A percentile compares a stretch with the other conserved stretches of the same genome.
phyloP scores from a whole-genome alignment of 2,888 invertebrate genomes.

The Drosophila paracracens region DNA sequence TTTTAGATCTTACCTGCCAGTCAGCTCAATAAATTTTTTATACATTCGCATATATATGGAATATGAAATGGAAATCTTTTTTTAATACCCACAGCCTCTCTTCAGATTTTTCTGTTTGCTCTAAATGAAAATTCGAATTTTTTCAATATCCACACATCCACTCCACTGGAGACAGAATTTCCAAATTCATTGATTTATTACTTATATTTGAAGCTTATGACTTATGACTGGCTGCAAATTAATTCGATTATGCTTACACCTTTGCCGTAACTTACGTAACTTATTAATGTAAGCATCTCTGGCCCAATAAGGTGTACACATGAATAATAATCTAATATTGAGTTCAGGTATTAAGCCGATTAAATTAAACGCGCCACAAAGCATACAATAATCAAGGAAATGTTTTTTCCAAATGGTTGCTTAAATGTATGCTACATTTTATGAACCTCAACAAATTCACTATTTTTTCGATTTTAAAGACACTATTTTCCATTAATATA shows the following conservation, averaged over 20 bases:
- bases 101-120: background rate
- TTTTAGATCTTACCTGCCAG: background rate
- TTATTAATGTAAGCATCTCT: background rate
- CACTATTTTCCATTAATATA: background rate
- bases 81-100: background rate
- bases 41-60: background rate
- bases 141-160: background rate
- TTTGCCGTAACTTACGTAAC: background rate
- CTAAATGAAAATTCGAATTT: background rate
- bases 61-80: background rate
- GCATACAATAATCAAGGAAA: background rate
- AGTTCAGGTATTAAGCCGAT: background rate
- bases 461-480: background rate
- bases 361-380: background rate
- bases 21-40: background rate
- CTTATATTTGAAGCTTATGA: background rate
- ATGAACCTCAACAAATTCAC: background rate
- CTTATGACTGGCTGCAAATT: background rate
- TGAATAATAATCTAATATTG: background rate
- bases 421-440: slow-evolving; percentile 50
- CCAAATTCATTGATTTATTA: background rate
- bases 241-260: background rate
- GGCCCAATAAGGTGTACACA: background rate
- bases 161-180: background rate
- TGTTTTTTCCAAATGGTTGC: slow-evolving; percentile 1